These are phyloP conservation scores for Tetramorium parvispinum DNA, from an alignment of 1,140 invertebrate genomes.

Conservation along the genomic window DNA sequence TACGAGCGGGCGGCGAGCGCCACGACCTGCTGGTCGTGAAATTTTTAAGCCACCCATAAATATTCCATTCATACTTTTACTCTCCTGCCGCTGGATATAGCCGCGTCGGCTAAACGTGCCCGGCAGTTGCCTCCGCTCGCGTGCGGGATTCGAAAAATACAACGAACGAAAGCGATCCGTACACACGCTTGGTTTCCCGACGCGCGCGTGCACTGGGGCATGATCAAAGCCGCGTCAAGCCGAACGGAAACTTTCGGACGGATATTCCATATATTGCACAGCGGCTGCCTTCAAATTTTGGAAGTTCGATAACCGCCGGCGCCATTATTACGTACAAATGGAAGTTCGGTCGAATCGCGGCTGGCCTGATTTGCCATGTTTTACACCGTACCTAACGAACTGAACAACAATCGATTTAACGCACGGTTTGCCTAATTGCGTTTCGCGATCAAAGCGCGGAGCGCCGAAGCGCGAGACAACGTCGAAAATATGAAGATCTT, in stretches of 20 bases:
- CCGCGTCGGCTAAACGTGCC: slow-evolving; percentile 24
- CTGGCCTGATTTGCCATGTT: slow-evolving; percentile 64
- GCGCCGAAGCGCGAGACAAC: slow-evolving; percentile 54
- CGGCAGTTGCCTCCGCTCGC: slow-evolving; percentile 13
- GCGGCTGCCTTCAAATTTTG: slow-evolving; percentile 63
- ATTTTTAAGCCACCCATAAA: slow-evolving; percentile 58
- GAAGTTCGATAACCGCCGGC: slow-evolving; percentile 60
- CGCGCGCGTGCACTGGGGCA: background rate
- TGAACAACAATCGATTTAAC: slow-evolving; percentile 65
- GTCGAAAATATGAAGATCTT: slow-evolving; percentile 58
- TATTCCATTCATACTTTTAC: slow-evolving; percentile 62
- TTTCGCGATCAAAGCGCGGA: slow-evolving; percentile 58
- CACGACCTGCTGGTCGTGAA: slow-evolving; percentile 45
- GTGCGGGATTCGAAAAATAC: slow-evolving; percentile 34
- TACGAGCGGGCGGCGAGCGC: slow-evolving; percentile 8
- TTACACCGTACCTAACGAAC: slow-evolving; percentile 56
- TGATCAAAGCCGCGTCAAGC: slow-evolving; percentile 62
- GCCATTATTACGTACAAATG: slow-evolving; percentile 69
- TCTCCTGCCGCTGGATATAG: slow-evolving; percentile 4
- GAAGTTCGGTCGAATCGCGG: slow-evolving; percentile 63
- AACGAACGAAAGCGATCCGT: slow-evolving; percentile 30
- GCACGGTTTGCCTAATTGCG: slow-evolving; percentile 68
- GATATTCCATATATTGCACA: slow-evolving; percentile 68
- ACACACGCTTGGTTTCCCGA: background rate
- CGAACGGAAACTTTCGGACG: slow-evolving; percentile 62